Conservation (phyloP, 92 coral and sea anemone genomes). For the Umimayanthus kanabou region DNA sequence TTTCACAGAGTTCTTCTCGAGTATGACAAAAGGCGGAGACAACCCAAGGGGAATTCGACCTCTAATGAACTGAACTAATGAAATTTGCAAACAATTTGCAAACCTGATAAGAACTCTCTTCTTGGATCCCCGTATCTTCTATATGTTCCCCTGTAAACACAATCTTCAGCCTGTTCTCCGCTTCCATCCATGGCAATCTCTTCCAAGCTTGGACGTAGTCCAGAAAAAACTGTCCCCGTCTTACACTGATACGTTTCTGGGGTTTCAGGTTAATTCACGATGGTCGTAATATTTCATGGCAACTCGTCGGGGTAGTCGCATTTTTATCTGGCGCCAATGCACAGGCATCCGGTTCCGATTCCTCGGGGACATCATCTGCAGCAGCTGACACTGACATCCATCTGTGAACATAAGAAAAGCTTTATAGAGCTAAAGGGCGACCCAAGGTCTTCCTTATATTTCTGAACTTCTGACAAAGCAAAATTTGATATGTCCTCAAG, state of each 20-base stretch:
- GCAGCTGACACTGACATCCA: too few relatives aligned
- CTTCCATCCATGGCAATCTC: conserved; percentile 1
- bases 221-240: conserved; percentile 45
- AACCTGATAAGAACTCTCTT: conserved; percentile 56
- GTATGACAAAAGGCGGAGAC: conserved; percentile 12
- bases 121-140: conserved; percentile 60
- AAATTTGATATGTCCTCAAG: too few relatives aligned
- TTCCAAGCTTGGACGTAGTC: conserved; percentile 57
- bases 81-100: not conserved
- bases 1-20: conserved; percentile 15
- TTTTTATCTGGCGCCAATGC: conserved; percentile 9
- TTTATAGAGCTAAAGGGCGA: conserved; percentile 42
- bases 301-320: conserved; percentile 9
- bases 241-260: conserved; percentile 46
- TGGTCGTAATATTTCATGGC: conserved; percentile 41
- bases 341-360: conserved; percentile 12
- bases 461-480: not conserved
- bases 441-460: conserved; percentile 18
- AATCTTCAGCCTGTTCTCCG: conserved; percentile 46
- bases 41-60: conserved; percentile 32
- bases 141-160: conserved; percentile 62
- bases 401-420: conserved; percentile 34
- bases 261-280: conserved; percentile 42
- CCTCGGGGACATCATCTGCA: too few relatives aligned
- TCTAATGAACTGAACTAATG: not conserved